Conservation (phyloP, 2,888 invertebrate genomes). For the Eurois occulta region DNA sequence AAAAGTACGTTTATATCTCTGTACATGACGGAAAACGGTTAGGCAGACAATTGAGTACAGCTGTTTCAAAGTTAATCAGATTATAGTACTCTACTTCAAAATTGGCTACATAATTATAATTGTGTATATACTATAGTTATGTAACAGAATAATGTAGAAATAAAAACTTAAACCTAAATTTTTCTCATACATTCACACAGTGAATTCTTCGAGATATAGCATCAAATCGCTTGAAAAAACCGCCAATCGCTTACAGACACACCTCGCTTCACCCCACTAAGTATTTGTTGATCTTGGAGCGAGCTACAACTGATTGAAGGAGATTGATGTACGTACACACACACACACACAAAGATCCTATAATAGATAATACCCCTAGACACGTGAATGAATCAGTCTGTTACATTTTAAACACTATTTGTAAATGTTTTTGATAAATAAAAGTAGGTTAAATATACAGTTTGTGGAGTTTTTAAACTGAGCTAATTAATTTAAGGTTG, state of each 20-base stretch:
- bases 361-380: constrained; percentile 35
- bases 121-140: too few species aligned
- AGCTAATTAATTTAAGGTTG: background rate
- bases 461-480: constrained; percentile 4
- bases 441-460: constrained; percentile 30
- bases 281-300: constrained; percentile 61
- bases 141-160: too few species aligned
- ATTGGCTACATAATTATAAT: too few species aligned
- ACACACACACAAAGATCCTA: constrained; percentile 35
- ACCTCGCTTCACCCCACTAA: constrained; percentile 21
- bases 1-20: too few species aligned
- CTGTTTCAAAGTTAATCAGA: too few species aligned
- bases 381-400: constrained; percentile 53
- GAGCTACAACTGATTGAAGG: constrained; percentile 50
- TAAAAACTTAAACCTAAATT: background rate
- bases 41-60: too few species aligned
- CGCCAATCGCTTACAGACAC: constrained; percentile 12
- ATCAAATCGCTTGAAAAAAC: background rate
- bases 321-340: constrained; percentile 58
- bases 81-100: too few species aligned
- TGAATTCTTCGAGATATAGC: background rate
- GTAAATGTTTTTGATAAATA: constrained; percentile 50
- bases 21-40: too few species aligned
- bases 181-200: background rate
- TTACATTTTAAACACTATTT: constrained; percentile 46